These are phyloP conservation scores for Prionchulus punctatus DNA, from an alignment of 2,888 invertebrate genomes.

Conservation along the genomic window DNA sequence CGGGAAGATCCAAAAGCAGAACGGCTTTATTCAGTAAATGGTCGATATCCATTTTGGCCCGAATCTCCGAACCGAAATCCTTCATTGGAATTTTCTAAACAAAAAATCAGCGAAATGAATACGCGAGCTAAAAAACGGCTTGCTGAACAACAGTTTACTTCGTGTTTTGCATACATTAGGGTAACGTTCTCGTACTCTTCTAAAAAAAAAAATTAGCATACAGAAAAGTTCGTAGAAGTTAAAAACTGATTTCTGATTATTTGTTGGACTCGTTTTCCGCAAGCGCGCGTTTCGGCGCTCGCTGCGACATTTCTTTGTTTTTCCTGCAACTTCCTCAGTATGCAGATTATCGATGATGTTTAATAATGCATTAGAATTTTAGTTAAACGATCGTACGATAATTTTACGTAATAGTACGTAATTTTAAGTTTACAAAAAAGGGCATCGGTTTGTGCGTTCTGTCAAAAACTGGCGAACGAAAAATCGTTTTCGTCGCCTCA, in stretches of 20 bases:
- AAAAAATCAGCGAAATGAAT: not conserved
- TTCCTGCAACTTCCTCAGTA: too few species aligned
- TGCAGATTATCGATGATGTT: too few species aligned
- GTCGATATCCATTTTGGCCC: slow-evolving; percentile 45
- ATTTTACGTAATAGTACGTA: too few species aligned
- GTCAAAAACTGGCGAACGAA: too few species aligned
- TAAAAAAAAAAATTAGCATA: slow-evolving; percentile 18
- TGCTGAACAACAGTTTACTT: slow-evolving; percentile 20
- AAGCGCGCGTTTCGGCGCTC: not conserved
- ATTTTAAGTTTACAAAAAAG: too few species aligned
- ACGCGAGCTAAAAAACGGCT: not conserved
- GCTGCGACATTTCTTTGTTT: too few species aligned
- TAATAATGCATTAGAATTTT: too few species aligned
- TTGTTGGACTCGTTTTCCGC: too few species aligned
- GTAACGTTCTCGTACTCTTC: slow-evolving; percentile 39
- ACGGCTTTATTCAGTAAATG: slow-evolving; percentile 43
- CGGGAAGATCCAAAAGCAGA: slow-evolving; percentile 42
- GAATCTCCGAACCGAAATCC: slow-evolving; percentile 44
- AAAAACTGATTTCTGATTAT: not conserved
- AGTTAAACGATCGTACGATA: too few species aligned
- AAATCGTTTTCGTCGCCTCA: too few species aligned
- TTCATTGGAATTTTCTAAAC: slow-evolving; percentile 42
- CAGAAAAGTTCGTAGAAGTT: not conserved
- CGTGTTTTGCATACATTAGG: slow-evolving; percentile 40
- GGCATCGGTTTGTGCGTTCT: too few species aligned